Evolutionary conservation across 2,888 invertebrate species (phyloP), one percentile per base, ranked within the genome.

Genomic region (Eupithecia vulgata): DNA sequence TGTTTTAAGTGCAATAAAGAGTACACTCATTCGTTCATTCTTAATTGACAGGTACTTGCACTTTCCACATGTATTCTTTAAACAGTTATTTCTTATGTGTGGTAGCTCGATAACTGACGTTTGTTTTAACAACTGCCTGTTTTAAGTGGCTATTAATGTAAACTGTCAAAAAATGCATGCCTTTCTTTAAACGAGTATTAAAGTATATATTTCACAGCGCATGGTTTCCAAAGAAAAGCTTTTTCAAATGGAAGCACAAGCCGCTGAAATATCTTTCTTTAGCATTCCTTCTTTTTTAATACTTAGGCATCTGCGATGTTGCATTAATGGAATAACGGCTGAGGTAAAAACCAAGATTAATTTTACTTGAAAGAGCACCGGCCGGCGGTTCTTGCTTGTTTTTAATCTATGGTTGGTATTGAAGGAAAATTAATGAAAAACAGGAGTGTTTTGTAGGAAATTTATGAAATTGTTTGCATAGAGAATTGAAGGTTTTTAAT

Each of bases 321-420:
- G 77, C 72, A 80, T 78, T 79, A 76, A 77, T 66, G 68, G 72
- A 21, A 57, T 76, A 79, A 78, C 77, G 77, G 79, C 3, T 67
- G 35, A 21, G 66, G 30, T 72, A 75, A 75, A 72, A 75, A 57
- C 64, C 30, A 17, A 61, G 75, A 75, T 75, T 70, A 72, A 75
- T 70, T 72, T 75, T 67, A 75, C 67, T 70, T 72, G 59, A 75
- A 72, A 75, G 75, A 62, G 59, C 67, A 72, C 72, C 75, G 75
- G n/a, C 74, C n/a, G n/a, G 69, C 75, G 15, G 70, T 75, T 72
- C 67, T 72, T 75, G 71, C 67, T 74, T 67, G 70, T 25, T 75
- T 72, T 70, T 67, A 72, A 75, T 75, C 65, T 65, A 61, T 70
- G 59, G 72, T 30, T 65, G 72, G 72, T 70, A 75, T 72, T 75